Evolutionary conservation across 2,888 invertebrate genomes (phyloP).

Genomic region (Serrognathus titanus): DNA sequence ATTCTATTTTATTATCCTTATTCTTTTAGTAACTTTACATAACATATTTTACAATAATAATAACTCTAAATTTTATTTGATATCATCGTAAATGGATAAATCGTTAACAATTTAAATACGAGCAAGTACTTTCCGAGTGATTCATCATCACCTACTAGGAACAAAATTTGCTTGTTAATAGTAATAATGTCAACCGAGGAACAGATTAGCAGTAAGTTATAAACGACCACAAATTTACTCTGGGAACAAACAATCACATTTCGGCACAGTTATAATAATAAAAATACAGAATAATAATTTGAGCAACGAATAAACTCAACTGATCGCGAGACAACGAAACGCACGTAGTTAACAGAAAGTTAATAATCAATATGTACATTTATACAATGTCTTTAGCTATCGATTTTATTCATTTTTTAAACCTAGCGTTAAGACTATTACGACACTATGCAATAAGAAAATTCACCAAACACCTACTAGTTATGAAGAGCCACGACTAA

Average conservation of each 20-base stretch:
- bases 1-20: constrained; percentile 37
- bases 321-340: constrained; percentile 9
- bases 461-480: background rate
- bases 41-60: constrained; percentile 39
- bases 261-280: background rate
- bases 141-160: constrained; percentile 14
- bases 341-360: background rate
- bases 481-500: background rate
- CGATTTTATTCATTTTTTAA: constrained; percentile 11
- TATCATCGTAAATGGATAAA: constrained; percentile 15
- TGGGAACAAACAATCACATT: constrained; percentile 10
- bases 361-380: constrained; percentile 9
- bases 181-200: no score
- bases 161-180: constrained; percentile 10
- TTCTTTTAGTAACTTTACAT: constrained; percentile 38
- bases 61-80: constrained; percentile 9
- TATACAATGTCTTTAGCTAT: constrained; percentile 9
- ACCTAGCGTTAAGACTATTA: background rate
- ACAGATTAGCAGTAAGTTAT: background rate
- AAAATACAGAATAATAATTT: no score
- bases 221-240: background rate
- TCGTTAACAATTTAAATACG: constrained; percentile 18
- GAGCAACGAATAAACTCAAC: constrained; percentile 14
- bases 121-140: constrained; percentile 7
- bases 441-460: background rate